These are phyloP conservation scores for Stomatorhinus ivindoensis DNA, from an alignment of 2,113 vertebrate genomes.

Conservation along the genomic window DNA sequence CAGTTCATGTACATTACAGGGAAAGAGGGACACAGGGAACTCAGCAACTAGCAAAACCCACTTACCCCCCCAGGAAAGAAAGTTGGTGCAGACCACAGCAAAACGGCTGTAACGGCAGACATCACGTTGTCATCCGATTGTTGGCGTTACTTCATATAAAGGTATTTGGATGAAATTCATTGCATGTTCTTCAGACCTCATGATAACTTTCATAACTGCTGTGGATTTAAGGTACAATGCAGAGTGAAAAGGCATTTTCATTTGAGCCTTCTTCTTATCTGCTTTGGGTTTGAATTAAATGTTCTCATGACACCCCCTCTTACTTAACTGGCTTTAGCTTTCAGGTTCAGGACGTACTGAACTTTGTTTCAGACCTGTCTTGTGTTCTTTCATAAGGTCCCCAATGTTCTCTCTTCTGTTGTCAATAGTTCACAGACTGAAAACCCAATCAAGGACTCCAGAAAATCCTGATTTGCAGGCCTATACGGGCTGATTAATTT, in stretches of 20 bases:
- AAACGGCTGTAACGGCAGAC: not conserved
- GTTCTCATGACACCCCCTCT: not conserved
- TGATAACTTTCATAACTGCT: not conserved
- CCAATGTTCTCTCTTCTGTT: not conserved
- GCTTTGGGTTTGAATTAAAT: not conserved
- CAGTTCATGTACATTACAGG: not conserved
- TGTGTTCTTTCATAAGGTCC: not conserved
- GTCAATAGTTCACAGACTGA: not conserved
- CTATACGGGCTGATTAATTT: not conserved
- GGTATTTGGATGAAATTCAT: not conserved
- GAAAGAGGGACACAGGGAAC: not conserved
- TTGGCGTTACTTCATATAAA: not conserved
- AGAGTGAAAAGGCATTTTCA: not conserved
- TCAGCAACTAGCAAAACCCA: not conserved
- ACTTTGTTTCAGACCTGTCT: not conserved
- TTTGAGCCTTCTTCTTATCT: not conserved
- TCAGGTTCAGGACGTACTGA: not conserved
- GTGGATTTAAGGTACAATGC: not conserved
- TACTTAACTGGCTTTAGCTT: not conserved
- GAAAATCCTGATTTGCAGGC: not conserved
- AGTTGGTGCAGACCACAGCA: not conserved
- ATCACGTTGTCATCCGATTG: not conserved
- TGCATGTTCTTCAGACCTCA: not conserved
- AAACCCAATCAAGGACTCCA: not conserved
- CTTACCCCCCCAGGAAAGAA: not conserved